Conservation (phyloP, 2,113 vertebrate genomes). For the Caranx ignobilis region DNA sequence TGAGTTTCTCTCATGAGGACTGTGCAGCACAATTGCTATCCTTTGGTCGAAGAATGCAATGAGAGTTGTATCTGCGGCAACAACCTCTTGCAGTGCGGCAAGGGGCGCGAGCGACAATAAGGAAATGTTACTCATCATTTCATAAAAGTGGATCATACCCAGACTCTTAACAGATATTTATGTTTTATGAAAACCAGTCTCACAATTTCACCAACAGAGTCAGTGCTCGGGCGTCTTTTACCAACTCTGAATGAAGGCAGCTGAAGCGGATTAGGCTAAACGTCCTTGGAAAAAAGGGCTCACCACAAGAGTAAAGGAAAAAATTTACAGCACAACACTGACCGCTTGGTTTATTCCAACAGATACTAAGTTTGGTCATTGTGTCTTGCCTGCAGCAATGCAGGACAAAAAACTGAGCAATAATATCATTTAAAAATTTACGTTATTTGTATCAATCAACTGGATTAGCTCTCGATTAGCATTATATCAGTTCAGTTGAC, state of each 20-base stretch:
- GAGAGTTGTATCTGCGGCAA: constrained; percentile 57
- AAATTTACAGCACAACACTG: constrained; percentile 80
- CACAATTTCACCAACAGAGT: constrained; percentile 71
- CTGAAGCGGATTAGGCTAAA: constrained; percentile 85
- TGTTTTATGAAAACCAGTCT: constrained; percentile 85
- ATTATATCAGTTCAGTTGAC: not conserved
- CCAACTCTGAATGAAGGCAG: constrained; percentile 82
- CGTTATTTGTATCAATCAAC: not conserved
- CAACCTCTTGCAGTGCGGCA: constrained; percentile 59
- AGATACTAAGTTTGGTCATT: constrained; percentile 68
- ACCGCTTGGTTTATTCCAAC: constrained; percentile 78
- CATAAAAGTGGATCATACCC: constrained; percentile 78
- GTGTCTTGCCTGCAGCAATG: constrained; percentile 36
- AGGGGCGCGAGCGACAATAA: constrained; percentile 67
- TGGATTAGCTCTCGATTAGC: not conserved
- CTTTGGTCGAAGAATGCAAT: constrained; percentile 40
- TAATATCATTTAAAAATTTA: not conserved
- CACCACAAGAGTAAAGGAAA: constrained; percentile 81
- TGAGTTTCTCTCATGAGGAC: constrained; percentile 34
- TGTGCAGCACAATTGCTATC: constrained; percentile 12
- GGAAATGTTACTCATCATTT: constrained; percentile 85
- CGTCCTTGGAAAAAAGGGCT: constrained; percentile 83
- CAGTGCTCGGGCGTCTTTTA: constrained; percentile 78
- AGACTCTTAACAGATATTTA: constrained; percentile 85
- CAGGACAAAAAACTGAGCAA: not conserved